Conservation (phyloP, 2,113 vertebrate genomes). For the Sterna hirundo region DNA sequence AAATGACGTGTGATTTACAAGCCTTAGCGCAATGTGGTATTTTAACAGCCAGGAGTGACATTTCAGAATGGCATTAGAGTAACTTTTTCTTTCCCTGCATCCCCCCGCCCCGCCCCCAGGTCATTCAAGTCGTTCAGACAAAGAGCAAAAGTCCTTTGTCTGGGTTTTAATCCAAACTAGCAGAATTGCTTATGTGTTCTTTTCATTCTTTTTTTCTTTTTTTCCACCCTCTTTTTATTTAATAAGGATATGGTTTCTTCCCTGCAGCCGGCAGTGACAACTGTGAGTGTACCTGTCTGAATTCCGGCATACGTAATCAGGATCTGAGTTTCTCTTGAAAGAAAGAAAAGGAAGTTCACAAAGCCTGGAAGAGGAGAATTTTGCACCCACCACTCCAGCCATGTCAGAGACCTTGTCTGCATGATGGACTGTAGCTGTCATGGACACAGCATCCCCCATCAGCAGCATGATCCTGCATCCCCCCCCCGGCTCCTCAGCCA, state of each 20-base stretch:
- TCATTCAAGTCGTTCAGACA: neutral
- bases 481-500: neutral
- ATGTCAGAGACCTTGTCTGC: neutral
- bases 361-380: neutral
- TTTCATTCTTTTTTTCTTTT: neutral
- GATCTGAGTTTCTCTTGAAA: neutral
- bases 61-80: neutral
- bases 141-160: neutral
- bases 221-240: neutral
- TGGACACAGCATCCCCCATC: neutral
- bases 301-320: neutral
- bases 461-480: neutral
- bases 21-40: neutral
- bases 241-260: neutral
- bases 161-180: neutral
- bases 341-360: neutral
- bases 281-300: neutral
- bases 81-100: neutral
- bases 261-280: neutral
- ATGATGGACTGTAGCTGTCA: neutral
- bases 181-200: neutral
- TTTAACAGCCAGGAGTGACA: slow-evolving; percentile 7
- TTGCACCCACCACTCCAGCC: neutral
- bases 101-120: neutral
- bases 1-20: neutral